A percentile compares a stretch with the other conserved stretches of the same genome.
phyloP scores from a whole-genome alignment of 2,797 vertebrate species.

The Phalanger gymnotis region DNA sequence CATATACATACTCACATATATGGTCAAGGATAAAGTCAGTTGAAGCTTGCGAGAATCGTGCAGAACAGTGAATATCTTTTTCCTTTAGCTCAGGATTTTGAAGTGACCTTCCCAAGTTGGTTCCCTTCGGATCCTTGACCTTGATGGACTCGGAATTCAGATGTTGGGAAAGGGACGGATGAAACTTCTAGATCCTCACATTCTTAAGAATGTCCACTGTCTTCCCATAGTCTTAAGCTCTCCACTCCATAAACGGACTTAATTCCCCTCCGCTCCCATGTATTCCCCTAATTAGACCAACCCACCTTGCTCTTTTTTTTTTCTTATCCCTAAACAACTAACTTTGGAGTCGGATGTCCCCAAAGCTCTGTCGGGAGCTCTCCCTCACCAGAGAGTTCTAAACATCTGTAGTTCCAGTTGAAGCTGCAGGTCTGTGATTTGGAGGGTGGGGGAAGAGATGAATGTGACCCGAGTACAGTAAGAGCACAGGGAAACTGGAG shows the following conservation, averaged over 20 bases:
- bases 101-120: neutral
- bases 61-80: neutral
- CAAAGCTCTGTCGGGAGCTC: neutral
- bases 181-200: neutral
- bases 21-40: neutral
- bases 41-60: neutral
- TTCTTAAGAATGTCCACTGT: neutral
- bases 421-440: neutral
- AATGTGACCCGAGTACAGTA: neutral
- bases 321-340: neutral
- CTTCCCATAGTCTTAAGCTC: neutral
- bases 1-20: slow-evolving; percentile 3
- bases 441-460: neutral
- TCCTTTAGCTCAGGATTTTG: neutral
- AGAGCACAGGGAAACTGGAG: neutral
- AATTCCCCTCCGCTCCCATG: no score
- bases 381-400: neutral
- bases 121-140: neutral
- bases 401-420: neutral
- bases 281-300: neutral
- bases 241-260: neutral
- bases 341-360: neutral
- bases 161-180: neutral
- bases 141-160: neutral
- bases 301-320: neutral